phyloP scores from a whole-genome alignment of 2,113 vertebrate genomes.

The Leiothrix lutea region DNA sequence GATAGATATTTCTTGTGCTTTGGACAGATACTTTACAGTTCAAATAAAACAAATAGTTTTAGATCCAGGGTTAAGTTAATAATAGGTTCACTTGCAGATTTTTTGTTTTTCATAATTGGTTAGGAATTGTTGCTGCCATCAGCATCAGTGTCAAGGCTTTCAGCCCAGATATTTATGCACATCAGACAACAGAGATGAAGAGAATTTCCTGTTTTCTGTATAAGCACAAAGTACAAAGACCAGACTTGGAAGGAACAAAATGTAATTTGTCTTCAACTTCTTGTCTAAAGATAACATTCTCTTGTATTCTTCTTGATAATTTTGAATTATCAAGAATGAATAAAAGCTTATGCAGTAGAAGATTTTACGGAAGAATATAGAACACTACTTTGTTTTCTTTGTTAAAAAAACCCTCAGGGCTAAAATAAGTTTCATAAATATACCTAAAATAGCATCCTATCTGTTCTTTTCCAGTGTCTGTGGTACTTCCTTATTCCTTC shows the following conservation, averaged over 20 bases:
- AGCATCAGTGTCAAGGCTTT: not conserved
- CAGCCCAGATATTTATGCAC: slow-evolving; percentile 17
- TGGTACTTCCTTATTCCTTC: not conserved
- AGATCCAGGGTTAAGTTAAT: not conserved
- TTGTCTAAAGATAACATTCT: not conserved
- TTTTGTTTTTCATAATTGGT: not conserved
- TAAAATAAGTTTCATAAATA: not conserved
- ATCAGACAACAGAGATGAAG: slow-evolving; percentile 27
- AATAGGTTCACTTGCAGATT: not conserved
- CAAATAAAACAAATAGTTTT: not conserved
- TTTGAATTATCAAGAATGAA: not conserved
- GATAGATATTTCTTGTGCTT: not conserved
- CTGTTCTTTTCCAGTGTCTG: not conserved
- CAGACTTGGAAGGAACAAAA: slow-evolving; percentile 24
- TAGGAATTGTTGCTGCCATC: not conserved
- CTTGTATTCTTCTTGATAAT: not conserved
- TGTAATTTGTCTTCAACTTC: slow-evolving; percentile 5
- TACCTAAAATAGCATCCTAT: not conserved
- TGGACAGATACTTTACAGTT: not conserved
- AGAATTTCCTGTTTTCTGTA: slow-evolving; percentile 47
- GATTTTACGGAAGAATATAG: not conserved
- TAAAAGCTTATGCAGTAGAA: not conserved
- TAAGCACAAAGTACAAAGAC: not conserved
- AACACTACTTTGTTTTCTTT: not conserved
- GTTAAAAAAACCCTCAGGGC: not conserved